Evolutionary conservation across 92 coral and sea anemone genomes (phyloP).

Genomic region (Zoanthus sansibaricus): DNA sequence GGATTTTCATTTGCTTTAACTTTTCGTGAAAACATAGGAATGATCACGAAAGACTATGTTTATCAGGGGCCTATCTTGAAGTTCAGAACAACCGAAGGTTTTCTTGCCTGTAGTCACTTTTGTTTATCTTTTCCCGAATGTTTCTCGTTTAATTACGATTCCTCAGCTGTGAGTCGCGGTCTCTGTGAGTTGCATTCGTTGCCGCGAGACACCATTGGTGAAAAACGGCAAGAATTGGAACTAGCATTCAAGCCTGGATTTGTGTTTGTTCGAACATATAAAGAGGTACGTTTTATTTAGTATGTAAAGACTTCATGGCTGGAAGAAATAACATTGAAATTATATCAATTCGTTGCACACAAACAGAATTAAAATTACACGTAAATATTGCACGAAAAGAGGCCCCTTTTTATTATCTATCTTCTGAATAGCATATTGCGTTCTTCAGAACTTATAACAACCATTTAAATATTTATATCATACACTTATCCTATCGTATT

Average conservation of each 20-base stretch:
- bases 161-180: background rate
- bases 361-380: background rate
- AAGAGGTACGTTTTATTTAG: conserved; percentile 7
- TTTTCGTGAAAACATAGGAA: conserved; percentile 26
- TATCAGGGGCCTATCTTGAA: conserved; percentile 14
- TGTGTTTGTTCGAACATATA: conserved; percentile 20
- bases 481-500: too few species aligned
- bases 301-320: background rate
- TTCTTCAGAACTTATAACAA: too few species aligned
- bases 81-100: background rate
- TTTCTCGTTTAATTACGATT: conserved; percentile 32
- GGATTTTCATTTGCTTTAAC: background rate
- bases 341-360: background rate
- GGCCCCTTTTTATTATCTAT: too few species aligned
- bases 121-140: conserved; percentile 18
- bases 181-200: conserved; percentile 36
- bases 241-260: conserved; percentile 16
- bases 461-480: too few species aligned
- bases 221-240: background rate
- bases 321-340: background rate
- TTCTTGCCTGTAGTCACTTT: conserved; percentile 38
- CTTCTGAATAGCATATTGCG: too few species aligned
- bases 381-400: background rate
- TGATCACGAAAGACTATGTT: conserved; percentile 2
- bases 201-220: background rate